Conservation (phyloP, 2,113 vertebrate species). For the Tilapia sparmanii region DNA sequence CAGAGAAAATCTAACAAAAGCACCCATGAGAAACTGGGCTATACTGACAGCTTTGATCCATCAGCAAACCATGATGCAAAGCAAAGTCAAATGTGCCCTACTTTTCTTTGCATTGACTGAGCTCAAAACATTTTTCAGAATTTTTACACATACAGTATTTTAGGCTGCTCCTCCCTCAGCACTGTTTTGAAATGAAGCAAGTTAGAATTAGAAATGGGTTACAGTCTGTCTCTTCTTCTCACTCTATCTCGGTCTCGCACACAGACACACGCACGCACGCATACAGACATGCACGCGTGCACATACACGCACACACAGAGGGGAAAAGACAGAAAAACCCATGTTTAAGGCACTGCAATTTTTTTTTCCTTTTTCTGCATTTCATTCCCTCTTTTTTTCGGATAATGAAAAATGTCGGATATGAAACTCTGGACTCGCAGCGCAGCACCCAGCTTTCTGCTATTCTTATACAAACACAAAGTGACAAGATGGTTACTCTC, state of each 20-base stretch:
- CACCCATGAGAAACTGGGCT: slow-evolving; percentile 38
- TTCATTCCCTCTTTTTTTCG: background rate
- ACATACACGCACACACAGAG: background rate
- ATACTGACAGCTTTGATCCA: slow-evolving; percentile 55
- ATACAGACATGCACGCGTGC: background rate
- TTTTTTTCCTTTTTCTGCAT: slow-evolving; percentile 1
- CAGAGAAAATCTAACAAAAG: slow-evolving; percentile 29
- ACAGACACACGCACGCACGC: background rate
- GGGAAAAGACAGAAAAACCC: slow-evolving; percentile 3
- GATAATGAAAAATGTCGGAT: slow-evolving; percentile 37
- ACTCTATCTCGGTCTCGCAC: background rate
- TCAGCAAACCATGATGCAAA: slow-evolving; percentile 50
- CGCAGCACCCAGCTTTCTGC: slow-evolving; percentile 68
- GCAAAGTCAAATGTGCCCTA: slow-evolving; percentile 54
- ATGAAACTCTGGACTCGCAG: slow-evolving; percentile 44
- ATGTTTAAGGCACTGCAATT: slow-evolving; percentile 31
- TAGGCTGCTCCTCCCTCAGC: background rate
- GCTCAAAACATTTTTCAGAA: slow-evolving; percentile 9
- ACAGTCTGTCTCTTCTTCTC: background rate
- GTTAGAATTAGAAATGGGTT: slow-evolving; percentile 46
- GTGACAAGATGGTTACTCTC: slow-evolving; percentile 93
- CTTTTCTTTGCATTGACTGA: slow-evolving; percentile 51
- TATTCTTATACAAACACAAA: slow-evolving; percentile 83
- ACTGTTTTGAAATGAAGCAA: slow-evolving; percentile 40
- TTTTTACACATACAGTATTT: slow-evolving; percentile 45